phyloP scores from a whole-genome alignment of 2,113 vertebrate genomes.

The Uria lomvia region DNA sequence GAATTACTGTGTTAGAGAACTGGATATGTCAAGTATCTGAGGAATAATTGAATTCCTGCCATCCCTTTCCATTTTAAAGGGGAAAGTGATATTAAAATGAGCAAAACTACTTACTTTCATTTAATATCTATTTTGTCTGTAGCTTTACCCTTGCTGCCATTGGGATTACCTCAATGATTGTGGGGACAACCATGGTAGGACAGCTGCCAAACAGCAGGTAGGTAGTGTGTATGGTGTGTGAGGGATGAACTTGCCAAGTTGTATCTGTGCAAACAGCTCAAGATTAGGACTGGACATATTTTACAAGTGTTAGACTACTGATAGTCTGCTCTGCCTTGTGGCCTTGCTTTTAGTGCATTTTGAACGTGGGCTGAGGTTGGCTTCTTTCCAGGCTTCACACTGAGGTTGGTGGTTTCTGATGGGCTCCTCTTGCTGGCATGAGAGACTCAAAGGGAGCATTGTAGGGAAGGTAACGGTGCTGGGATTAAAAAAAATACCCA shows the following conservation, averaged over 20 bases:
- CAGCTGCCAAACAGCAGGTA: slow-evolving; percentile 87
- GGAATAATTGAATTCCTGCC: background rate
- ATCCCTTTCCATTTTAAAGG: background rate
- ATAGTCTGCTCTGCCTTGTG: background rate
- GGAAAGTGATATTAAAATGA: background rate
- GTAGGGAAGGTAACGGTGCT: background rate
- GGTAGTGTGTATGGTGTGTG: background rate
- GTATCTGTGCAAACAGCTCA: background rate
- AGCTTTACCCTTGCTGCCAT: slow-evolving; percentile 86
- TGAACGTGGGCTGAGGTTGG: background rate
- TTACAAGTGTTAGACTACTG: background rate
- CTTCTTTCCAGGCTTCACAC: background rate
- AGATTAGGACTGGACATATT: background rate
- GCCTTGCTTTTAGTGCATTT: background rate
- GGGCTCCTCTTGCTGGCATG: background rate
- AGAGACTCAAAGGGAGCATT: background rate
- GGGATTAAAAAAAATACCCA: background rate
- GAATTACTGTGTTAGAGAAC: background rate
- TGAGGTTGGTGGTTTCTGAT: background rate
- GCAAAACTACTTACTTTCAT: background rate
- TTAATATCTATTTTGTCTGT: background rate
- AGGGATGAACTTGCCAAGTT: background rate
- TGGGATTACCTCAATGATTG: slow-evolving; percentile 86
- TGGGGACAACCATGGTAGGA: slow-evolving; percentile 84
- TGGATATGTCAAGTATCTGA: background rate